Base-by-base conservation (phyloP, 2,113 vertebrate species). In the Syngnathus floridae region DNA sequence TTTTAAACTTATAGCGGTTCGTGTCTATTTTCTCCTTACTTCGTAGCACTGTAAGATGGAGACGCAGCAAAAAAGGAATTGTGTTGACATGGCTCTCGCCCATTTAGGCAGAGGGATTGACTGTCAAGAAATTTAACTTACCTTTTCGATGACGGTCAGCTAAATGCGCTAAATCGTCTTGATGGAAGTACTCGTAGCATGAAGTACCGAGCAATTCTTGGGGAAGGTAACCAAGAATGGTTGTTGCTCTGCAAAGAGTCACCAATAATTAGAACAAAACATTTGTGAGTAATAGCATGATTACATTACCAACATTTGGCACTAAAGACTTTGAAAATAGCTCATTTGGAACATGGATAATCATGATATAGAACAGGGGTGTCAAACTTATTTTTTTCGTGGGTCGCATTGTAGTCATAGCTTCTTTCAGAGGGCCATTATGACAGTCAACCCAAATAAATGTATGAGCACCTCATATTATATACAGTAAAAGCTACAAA, bases 121-220 rank as follows among this genome's bases (percentile, higher is more conserved):
- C 56, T 21, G 16, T 11, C 31, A 58, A 35, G 31, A 51, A 54
- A 51, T 2, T 36, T 36, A 57, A 6, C 40, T 56, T 84, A 95
- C 94, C 95, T 92, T 94, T 93, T 88, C 94, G 89, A 82, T 98
- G 95, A 81, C 92, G 90, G 12, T 95, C 93, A 35, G 93, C 93
- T 79, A 98, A 90, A 79, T 93, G 94, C 45, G 77, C 90, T 55
- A 94, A 89, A 78, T 96, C 94, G 41, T 95, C 93, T 84, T 94
- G 93, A 85, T 96, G 94, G 89, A 94, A 95, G 86, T 94, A 95
- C 71, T 96, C 94, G 6, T 96, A 96, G 85, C 94, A 96, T n/a
- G 94, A 96, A 17, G 94, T 94, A 70, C 94, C 94, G 9, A 96
- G 91, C 38, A 96, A 84, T 70, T 96, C 94, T 86, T 96, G 94